Percentiles rank a stretch among this genome's conserved stretches.
Evolutionary conservation across 2,797 vertebrate genomes (phyloP).

Genomic region (Notamacropus eugenii): DNA sequence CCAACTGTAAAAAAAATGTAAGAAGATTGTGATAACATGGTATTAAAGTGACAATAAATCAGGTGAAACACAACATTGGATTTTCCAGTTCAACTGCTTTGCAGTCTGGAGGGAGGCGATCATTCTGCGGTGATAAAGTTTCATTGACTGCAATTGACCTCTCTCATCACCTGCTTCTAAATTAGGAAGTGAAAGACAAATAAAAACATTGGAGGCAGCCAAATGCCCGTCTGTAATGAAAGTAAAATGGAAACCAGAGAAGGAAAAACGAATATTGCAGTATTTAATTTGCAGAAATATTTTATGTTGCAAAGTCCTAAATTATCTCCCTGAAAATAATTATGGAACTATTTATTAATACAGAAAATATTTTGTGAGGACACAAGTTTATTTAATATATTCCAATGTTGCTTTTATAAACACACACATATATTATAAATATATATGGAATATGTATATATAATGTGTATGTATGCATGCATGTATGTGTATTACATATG

Average conservation of each 20-base stretch:
- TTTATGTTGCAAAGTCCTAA: slow-evolving; percentile 29
- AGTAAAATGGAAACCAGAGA: slow-evolving; percentile 59
- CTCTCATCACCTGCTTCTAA: slow-evolving; percentile 53
- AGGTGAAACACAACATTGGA: slow-evolving; percentile 61
- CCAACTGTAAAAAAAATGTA: slow-evolving; percentile 71
- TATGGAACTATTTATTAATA: slow-evolving; percentile 42
- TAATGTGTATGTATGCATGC: too few species aligned
- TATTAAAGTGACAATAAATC: slow-evolving; percentile 69
- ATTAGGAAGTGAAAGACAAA: slow-evolving; percentile 65
- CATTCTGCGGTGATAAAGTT: slow-evolving; percentile 63
- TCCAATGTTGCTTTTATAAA: background rate
- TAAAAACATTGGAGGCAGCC: slow-evolving; percentile 32
- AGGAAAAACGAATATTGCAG: slow-evolving; percentile 29
- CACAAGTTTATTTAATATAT: slow-evolving; percentile 19
- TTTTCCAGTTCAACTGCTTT: slow-evolving; percentile 73
- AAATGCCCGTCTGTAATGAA: slow-evolving; percentile 53
- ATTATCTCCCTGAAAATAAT: slow-evolving; percentile 5
- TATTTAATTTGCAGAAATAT: slow-evolving; percentile 46
- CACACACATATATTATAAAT: too few species aligned
- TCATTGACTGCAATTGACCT: slow-evolving; percentile 62
- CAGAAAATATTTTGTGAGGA: background rate
- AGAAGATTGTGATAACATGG: slow-evolving; percentile 54
- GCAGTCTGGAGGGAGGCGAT: slow-evolving; percentile 36
- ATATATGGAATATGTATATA: too few species aligned
- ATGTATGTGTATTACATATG: too few species aligned